phyloP scores from a whole-genome alignment of 2,797 vertebrate species.

The Gephyroberyx darwinii region DNA sequence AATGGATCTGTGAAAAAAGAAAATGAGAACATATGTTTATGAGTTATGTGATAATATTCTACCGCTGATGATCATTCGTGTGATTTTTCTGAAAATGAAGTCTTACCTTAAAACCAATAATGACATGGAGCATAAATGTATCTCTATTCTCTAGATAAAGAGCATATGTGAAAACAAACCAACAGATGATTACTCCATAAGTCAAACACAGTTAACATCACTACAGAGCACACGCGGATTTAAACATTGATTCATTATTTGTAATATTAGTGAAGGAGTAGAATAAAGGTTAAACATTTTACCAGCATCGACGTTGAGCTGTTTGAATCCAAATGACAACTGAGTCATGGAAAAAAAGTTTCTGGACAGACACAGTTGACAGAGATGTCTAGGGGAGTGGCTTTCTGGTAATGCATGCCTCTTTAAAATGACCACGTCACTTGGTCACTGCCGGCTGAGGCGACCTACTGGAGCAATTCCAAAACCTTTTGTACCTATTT shows the following conservation, averaged over 20 bases:
- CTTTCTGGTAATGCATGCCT: too few relatives aligned
- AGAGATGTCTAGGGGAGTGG: not conserved
- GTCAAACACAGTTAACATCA: too few relatives aligned
- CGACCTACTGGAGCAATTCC: too few relatives aligned
- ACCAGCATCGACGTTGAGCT: constrained; percentile 49
- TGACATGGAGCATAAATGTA: constrained; percentile 26
- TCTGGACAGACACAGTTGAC: not conserved
- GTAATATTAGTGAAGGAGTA: not conserved
- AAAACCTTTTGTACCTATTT: too few relatives aligned
- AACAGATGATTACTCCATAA: too few relatives aligned
- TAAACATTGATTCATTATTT: not conserved
- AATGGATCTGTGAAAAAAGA: too few relatives aligned
- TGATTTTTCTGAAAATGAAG: not conserved
- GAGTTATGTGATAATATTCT: too few relatives aligned
- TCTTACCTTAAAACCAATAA: constrained; percentile 54
- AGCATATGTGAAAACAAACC: not conserved
- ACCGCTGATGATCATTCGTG: too few relatives aligned
- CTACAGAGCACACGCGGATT: not conserved
- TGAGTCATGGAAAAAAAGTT: constrained; percentile 31
- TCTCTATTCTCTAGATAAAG: constrained; percentile 17
- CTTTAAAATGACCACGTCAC: too few relatives aligned
- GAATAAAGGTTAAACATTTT: constrained; percentile 26
- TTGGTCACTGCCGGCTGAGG: too few relatives aligned
- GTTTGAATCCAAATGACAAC: constrained; percentile 37
- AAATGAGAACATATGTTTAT: too few relatives aligned